Percentiles rank a stretch among this genome's conserved stretches.
Evolutionary conservation across 2,888 invertebrate genomes (phyloP).

Genomic region (Lycophotia porphyrea): DNA sequence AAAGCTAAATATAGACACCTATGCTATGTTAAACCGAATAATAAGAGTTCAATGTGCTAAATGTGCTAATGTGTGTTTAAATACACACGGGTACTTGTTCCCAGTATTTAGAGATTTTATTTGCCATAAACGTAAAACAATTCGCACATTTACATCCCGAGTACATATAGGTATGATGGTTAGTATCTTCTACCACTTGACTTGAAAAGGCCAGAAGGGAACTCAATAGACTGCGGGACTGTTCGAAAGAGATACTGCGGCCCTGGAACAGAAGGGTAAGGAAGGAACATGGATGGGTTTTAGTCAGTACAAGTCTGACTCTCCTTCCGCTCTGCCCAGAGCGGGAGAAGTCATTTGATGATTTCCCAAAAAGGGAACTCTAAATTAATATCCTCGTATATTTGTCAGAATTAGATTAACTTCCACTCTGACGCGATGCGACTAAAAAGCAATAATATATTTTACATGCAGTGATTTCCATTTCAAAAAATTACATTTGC

Average conservation of each 20-base stretch:
- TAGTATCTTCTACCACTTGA: neutral
- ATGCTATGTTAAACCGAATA: too few species aligned
- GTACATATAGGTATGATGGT: neutral
- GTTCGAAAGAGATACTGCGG: too few species aligned
- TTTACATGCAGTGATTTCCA: neutral
- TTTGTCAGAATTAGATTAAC: neutral
- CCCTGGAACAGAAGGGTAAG: too few species aligned
- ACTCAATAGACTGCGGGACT: too few species aligned
- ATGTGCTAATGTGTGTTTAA: slow-evolving; percentile 12
- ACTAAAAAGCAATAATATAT: neutral
- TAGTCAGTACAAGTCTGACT: too few species aligned
- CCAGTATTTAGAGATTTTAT: neutral
- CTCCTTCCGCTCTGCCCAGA: too few species aligned
- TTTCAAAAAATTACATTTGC: neutral
- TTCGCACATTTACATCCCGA: neutral
- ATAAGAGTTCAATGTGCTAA: slow-evolving; percentile 9
- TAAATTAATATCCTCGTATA: neutral
- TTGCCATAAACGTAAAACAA: neutral
- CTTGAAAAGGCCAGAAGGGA: neutral
- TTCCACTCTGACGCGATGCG: neutral
- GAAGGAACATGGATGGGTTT: too few species aligned
- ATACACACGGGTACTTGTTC: neutral
- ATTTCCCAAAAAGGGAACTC: too few species aligned
- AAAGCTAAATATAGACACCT: neutral
- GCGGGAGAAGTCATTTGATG: too few species aligned